phyloP scores from a whole-genome alignment of 1,140 invertebrate species.

The Pantala flavescens region DNA sequence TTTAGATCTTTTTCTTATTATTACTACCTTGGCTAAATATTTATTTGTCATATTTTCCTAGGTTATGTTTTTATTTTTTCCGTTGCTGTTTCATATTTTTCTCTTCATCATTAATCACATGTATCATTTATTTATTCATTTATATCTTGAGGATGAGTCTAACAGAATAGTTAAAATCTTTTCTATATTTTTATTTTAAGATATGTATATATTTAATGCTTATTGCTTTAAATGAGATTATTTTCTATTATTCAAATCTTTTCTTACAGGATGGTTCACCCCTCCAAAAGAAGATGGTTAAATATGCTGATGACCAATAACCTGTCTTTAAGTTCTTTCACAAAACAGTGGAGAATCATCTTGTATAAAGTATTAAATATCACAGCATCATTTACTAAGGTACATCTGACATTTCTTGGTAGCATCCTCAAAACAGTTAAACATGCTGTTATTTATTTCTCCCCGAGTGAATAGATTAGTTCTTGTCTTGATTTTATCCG shows the following conservation, averaged over 20 bases:
- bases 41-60: no score
- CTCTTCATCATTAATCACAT: no score
- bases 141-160: no score
- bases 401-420: background rate
- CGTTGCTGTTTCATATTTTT: no score
- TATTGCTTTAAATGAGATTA: no score
- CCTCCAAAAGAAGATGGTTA: conserved; percentile 81
- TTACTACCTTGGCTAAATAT: no score
- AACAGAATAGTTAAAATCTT: no score
- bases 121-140: no score
- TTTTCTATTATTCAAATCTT: background rate
- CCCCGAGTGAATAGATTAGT: background rate
- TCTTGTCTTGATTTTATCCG: background rate
- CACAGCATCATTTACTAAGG: conserved; percentile 8
- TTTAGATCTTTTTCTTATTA: no score
- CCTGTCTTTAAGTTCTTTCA: conserved; percentile 4
- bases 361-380: conserved; percentile 1
- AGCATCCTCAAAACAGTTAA: conserved; percentile 8
- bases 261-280: conserved; percentile 65
- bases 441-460: conserved; percentile 16
- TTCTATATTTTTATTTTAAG: no score
- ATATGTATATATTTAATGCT: no score
- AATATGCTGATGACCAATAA: conserved; percentile 29
- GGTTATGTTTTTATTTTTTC: no score
- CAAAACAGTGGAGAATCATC: background rate